A percentile compares a stretch with the other conserved stretches of the same genome.
These are phyloP conservation scores for Aphelinus atriplicis DNA, from an alignment of 1,140 invertebrate genomes.

Conservation along the genomic window DNA sequence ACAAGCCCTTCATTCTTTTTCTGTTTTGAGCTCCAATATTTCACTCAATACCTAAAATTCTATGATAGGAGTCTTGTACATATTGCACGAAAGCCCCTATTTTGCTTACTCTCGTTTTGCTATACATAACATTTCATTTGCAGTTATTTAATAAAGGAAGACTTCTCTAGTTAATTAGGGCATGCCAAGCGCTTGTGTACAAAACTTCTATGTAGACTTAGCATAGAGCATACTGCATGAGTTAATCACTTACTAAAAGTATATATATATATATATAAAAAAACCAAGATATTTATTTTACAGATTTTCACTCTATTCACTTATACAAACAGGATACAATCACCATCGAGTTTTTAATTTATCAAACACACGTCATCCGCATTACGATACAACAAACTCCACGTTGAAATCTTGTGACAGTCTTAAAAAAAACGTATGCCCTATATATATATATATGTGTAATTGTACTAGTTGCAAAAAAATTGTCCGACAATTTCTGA, in stretches of 20 bases:
- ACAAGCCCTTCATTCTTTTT: background rate
- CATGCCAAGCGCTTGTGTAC: constrained; percentile 47
- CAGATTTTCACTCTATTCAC: background rate
- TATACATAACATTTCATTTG: constrained; percentile 44
- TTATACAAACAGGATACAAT: background rate
- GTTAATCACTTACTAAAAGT: no score
- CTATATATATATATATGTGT: background rate
- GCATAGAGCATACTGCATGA: no score
- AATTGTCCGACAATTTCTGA: background rate
- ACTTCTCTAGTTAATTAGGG: constrained; percentile 57
- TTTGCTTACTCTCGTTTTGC: constrained; percentile 32
- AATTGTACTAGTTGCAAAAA: constrained; percentile 9
- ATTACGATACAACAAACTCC: background rate
- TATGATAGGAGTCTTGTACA: constrained; percentile 49
- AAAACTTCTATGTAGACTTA: constrained; percentile 49
- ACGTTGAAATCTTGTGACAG: background rate
- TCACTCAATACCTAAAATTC: constrained; percentile 14
- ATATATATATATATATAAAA: no score
- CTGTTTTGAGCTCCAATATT: background rate
- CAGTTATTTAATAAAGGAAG: constrained; percentile 55
- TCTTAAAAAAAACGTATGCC: background rate
- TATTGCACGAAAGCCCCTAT: constrained; percentile 51
- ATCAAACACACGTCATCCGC: background rate
- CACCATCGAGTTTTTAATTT: background rate
- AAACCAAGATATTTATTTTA: constrained; percentile 8